phyloP scores from a whole-genome alignment of 1,140 invertebrate species.

The Drosophila arawakana region DNA sequence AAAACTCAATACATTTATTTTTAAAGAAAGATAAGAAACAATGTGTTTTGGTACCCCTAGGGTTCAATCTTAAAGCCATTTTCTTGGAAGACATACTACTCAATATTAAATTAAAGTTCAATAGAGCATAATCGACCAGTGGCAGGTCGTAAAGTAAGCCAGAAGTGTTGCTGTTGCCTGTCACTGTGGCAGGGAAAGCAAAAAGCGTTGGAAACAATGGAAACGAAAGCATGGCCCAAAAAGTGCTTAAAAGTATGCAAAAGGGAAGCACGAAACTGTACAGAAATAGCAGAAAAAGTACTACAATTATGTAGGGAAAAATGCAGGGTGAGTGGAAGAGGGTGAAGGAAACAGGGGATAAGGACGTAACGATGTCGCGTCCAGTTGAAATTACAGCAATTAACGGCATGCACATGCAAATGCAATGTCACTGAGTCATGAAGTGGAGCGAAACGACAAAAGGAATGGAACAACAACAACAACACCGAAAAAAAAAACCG shows the following conservation, averaged over 20 bases:
- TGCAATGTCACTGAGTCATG: conserved; percentile 81
- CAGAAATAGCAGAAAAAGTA: conserved; percentile 39
- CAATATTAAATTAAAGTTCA: conserved; percentile 34
- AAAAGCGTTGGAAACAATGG: conserved; percentile 46
- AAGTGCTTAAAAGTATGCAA: conserved; percentile 54
- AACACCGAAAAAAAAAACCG: conserved; percentile 15
- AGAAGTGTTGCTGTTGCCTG: conserved; percentile 57
- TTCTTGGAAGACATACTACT: not conserved
- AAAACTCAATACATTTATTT: conserved; percentile 1
- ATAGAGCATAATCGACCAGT: conserved; percentile 62
- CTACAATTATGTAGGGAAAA: conserved; percentile 33
- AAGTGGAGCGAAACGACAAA: conserved; percentile 7
- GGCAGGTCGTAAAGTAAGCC: conserved; percentile 68
- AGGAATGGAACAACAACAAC: conserved; percentile 23
- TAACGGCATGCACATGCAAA: conserved; percentile 74
- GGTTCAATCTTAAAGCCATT: conserved; percentile 2
- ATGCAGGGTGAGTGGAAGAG: not conserved
- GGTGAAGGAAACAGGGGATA: not conserved
- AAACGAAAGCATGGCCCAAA: conserved; percentile 70
- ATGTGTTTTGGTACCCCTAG: too few relatives aligned
- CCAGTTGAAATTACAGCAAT: conserved; percentile 77
- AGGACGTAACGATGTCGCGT: conserved; percentile 33
- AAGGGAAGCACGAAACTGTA: conserved; percentile 66
- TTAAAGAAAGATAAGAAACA: too few relatives aligned
- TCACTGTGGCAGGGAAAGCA: conserved; percentile 59